Conservation (phyloP, 2,797 vertebrate species). For the Acanthiza pusilla region DNA sequence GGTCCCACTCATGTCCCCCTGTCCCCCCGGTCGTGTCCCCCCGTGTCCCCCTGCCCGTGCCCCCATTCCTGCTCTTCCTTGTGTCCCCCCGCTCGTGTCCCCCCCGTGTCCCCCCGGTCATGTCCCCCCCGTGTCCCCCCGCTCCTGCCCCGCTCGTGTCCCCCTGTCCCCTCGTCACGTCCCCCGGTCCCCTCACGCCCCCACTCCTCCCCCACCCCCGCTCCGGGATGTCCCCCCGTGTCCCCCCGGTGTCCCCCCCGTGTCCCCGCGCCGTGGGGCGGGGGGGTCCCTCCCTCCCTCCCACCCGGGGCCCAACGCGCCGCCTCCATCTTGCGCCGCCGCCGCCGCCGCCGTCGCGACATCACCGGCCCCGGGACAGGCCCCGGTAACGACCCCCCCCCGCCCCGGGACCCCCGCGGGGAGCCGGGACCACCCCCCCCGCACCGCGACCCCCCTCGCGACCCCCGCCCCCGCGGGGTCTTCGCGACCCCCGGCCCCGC, state of each 20-base stretch:
- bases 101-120: too few species aligned
- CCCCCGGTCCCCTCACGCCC: too few species aligned
- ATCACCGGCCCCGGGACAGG: neutral
- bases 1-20: too few species aligned
- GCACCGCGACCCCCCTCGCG: neutral
- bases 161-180: too few species aligned
- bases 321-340: neutral
- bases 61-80: too few species aligned
- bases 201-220: neutral
- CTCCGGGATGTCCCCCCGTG: neutral
- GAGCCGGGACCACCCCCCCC: neutral
- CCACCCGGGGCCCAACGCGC: neutral
- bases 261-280: neutral
- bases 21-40: too few species aligned
- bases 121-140: too few species aligned
- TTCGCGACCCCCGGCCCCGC: neutral
- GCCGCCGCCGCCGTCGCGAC: neutral
- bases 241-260: neutral
- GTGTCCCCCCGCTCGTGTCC: too few species aligned
- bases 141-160: too few species aligned
- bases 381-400: neutral
- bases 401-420: neutral
- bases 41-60: too few species aligned
- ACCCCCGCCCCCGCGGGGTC: neutral
- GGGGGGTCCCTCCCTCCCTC: neutral